These are phyloP conservation scores for Orius laevigatus DNA, from an alignment of 1,140 invertebrate genomes.

Conservation along the genomic window DNA sequence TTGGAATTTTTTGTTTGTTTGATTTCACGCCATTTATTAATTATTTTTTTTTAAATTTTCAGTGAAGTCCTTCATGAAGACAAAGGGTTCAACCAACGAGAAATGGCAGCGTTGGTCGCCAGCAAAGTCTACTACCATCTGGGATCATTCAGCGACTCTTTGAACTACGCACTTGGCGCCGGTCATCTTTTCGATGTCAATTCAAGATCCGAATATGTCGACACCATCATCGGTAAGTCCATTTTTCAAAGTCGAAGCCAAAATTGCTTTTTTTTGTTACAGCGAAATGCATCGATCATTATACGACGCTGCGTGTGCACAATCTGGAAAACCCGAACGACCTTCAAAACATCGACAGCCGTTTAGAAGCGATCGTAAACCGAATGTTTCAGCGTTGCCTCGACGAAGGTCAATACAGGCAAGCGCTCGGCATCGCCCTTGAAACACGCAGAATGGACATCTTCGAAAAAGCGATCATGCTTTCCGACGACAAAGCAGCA, in stretches of 20 bases:
- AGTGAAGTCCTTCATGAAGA: slow-evolving; percentile 93
- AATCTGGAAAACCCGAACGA: slow-evolving; percentile 36
- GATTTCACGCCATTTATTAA: too few relatives aligned
- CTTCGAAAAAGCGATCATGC: slow-evolving; percentile 77
- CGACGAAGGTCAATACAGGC: slow-evolving; percentile 83
- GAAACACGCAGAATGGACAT: slow-evolving; percentile 95
- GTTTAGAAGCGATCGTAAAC: slow-evolving; percentile 87
- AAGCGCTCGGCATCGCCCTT: slow-evolving; percentile 83
- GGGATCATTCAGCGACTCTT: slow-evolving; percentile 87
- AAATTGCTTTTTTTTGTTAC: slow-evolving; percentile 1
- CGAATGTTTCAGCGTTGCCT: slow-evolving; percentile 93
- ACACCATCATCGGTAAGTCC: slow-evolving; percentile 70
- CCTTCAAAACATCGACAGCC: slow-evolving; percentile 61
- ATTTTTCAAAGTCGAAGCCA: not conserved
- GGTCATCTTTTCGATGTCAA: slow-evolving; percentile 89
- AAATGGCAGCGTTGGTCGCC: slow-evolving; percentile 88
- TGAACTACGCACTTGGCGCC: slow-evolving; percentile 86
- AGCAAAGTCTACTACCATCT: slow-evolving; percentile 98
- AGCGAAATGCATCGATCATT: slow-evolving; percentile 91
- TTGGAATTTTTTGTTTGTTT: too few relatives aligned
- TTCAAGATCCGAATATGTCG: slow-evolving; percentile 83
- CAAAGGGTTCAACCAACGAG: slow-evolving; percentile 66
- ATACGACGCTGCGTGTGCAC: slow-evolving; percentile 68
- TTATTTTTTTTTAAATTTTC: slow-evolving; percentile 21
- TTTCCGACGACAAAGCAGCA: slow-evolving; percentile 74